Conservation (phyloP, 2,888 invertebrate species). For the Campoletis raptor region DNA sequence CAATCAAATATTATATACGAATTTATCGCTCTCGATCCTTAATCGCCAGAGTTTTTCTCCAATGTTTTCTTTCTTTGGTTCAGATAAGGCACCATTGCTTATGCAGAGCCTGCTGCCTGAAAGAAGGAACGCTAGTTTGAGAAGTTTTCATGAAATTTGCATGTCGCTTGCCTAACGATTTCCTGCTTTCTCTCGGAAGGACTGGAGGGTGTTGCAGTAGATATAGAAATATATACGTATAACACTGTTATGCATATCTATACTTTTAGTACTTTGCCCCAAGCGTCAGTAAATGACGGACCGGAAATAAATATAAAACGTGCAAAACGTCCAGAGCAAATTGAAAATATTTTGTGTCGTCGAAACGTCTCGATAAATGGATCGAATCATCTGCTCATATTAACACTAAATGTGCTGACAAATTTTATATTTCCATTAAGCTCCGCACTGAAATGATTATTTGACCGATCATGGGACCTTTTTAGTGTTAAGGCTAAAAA, state of each 20-base stretch:
- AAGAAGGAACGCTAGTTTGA: conserved; percentile 74
- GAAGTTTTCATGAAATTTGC: conserved; percentile 82
- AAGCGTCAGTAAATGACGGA: conserved; percentile 47
- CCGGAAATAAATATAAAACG: conserved; percentile 46
- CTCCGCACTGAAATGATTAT: not conserved
- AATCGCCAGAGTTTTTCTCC: conserved; percentile 49
- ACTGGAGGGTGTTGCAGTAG: conserved; percentile 1
- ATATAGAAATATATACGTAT: conserved; percentile 27
- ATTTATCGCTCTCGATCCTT: conserved; percentile 53
- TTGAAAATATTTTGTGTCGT: not conserved
- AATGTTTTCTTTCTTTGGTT: conserved; percentile 55
- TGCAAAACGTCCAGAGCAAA: conserved; percentile 4
- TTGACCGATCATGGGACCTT: not conserved
- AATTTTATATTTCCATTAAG: not conserved
- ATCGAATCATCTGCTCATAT: not conserved
- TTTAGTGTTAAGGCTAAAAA: too few relatives aligned
- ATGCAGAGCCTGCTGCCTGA: conserved; percentile 59
- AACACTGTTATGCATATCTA: conserved; percentile 30
- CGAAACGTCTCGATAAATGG: not conserved
- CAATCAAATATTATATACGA: conserved; percentile 42
- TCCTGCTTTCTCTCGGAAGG: conserved; percentile 72
- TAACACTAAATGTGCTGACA: not conserved
- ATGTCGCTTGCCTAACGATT: conserved; percentile 83
- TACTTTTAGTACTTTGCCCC: conserved; percentile 42
- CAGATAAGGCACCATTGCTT: conserved; percentile 49